Evolutionary conservation across 1,140 invertebrate genomes (phyloP), one percentile per base, ranked within the genome.

Genomic region (Trichoplusia ni): DNA sequence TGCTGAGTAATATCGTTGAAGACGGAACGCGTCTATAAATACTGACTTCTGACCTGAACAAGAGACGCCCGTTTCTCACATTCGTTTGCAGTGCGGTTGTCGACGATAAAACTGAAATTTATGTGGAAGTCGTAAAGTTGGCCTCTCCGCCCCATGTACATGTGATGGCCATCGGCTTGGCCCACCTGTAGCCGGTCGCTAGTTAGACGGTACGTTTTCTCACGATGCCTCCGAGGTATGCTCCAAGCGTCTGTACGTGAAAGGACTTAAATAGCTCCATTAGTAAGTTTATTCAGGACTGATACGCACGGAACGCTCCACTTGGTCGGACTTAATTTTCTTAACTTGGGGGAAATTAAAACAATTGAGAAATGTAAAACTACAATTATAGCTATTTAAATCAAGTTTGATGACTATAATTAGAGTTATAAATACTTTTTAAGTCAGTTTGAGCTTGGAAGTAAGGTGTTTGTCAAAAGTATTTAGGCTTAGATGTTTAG

Each of bases 261-360:
- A 67, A 49, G 31, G 67, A 70, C 62, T 67, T 67, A 74, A 70
- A 66, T 64, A 64, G 53, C 62, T 68, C 59, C 63, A 73, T 73
- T 73, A 68, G 62, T 54, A 29, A 60, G 56, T 60, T 60, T 47
- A 47, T 60, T 60, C 40, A 60, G 42, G 42, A 60, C 56, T 37
- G 38, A 60, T 46, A 46, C 42, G 19, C 25, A 19, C 11, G 21
- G 27, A 16, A 49, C 25, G 8, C 23, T 31, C 16, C 44, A 33
- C 5, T 31, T 14, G 40, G 14, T 8, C 33, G 51, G 13, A 6
- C 18, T 27, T 29, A 18, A 11, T n/a, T 7, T 40, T 11, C 27
- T 9, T 6, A 25, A 19, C 18, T 42, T 8, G 2, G 18, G 38
- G 18, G 21, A 42, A 21, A 42, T 42, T 9, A 21, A 21, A 42